A percentile compares a stretch with the other conserved stretches of the same genome.
These are phyloP conservation scores for Quadroppia sp. DNA, from an alignment of 2,888 invertebrate species.

Conservation along the genomic window DNA sequence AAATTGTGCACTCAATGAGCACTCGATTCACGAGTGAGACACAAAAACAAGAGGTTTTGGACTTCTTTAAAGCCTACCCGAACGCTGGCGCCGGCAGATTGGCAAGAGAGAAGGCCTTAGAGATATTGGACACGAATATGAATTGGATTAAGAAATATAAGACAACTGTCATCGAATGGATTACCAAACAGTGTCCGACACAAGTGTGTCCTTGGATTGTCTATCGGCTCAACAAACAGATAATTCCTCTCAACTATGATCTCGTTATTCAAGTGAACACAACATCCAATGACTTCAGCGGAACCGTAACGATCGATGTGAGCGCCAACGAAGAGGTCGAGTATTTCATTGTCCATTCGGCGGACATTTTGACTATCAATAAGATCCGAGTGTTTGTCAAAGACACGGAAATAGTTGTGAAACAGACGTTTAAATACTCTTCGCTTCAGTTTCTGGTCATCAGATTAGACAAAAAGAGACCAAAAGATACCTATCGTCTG, in stretches of 20 bases:
- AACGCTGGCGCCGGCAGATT: constrained; percentile 65
- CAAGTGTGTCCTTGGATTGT: constrained; percentile 40
- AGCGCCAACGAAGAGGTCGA: constrained; percentile 7
- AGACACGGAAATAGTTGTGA: neutral
- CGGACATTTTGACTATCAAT: constrained; percentile 17
- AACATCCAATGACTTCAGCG: constrained; percentile 30
- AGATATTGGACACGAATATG: constrained; percentile 70
- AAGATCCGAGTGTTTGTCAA: neutral
- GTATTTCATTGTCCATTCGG: constrained; percentile 36
- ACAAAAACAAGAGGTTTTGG: constrained; percentile 57
- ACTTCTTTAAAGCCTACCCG: constrained; percentile 71
- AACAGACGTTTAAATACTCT: constrained; percentile 19
- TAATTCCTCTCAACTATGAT: constrained; percentile 18
- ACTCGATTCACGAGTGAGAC: constrained; percentile 6
- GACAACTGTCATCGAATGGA: constrained; percentile 62
- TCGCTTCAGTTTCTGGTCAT: constrained; percentile 39
- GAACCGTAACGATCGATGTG: constrained; percentile 20
- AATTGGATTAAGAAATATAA: constrained; percentile 67
- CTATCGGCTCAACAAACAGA: constrained; percentile 14
- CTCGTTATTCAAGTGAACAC: constrained; percentile 36
- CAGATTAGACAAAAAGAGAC: neutral
- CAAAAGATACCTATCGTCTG: constrained; percentile 12
- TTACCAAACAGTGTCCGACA: constrained; percentile 50
- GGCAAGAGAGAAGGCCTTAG: constrained; percentile 68
- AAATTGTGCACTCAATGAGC: constrained; percentile 29